Evolutionary conservation across 2,888 invertebrate genomes (phyloP).

Genomic region (Molorchus minor): DNA sequence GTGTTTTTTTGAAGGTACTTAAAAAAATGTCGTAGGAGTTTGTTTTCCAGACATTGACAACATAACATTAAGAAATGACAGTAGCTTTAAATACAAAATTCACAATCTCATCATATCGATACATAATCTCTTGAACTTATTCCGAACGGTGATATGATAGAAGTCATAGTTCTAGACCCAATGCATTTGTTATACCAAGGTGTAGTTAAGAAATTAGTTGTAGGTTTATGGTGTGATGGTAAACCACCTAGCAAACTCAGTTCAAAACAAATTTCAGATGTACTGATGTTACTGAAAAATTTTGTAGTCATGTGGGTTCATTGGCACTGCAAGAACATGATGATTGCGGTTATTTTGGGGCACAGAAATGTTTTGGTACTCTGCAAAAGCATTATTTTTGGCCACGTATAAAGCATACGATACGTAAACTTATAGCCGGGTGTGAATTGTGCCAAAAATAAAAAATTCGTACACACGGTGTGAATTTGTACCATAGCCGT

Average conservation of each 20-base stretch:
- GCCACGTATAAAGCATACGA: conserved; percentile 10
- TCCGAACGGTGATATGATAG: conserved; percentile 43
- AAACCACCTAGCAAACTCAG: conserved; percentile 20
- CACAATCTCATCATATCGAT: conserved; percentile 37
- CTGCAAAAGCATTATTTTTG: conserved; percentile 7
- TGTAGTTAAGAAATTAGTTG: conserved; percentile 30
- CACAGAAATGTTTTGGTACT: conserved; percentile 5
- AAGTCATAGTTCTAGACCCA: conserved; percentile 39
- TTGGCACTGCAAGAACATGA: conserved; percentile 8
- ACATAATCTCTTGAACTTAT: conserved; percentile 34
- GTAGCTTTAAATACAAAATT: conserved; percentile 22
- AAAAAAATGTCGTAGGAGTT: conserved; percentile 19
- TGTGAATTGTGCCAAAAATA: too few species aligned
- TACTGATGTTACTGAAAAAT: too few species aligned
- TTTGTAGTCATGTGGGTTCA: neutral
- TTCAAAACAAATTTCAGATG: conserved; percentile 11
- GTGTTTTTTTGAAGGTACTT: conserved; percentile 34
- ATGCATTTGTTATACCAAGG: conserved; percentile 34
- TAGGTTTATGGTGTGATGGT: conserved; percentile 22
- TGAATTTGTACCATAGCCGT: neutral
- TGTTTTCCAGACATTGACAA: conserved; percentile 34
- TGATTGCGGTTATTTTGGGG: conserved; percentile 25
- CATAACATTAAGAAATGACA: conserved; percentile 25
- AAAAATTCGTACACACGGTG: conserved; percentile 9
- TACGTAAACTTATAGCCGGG: conserved; percentile 9